Base-by-base conservation (phyloP, 1,140 invertebrate species). In the Papilio dardanus region DNA sequence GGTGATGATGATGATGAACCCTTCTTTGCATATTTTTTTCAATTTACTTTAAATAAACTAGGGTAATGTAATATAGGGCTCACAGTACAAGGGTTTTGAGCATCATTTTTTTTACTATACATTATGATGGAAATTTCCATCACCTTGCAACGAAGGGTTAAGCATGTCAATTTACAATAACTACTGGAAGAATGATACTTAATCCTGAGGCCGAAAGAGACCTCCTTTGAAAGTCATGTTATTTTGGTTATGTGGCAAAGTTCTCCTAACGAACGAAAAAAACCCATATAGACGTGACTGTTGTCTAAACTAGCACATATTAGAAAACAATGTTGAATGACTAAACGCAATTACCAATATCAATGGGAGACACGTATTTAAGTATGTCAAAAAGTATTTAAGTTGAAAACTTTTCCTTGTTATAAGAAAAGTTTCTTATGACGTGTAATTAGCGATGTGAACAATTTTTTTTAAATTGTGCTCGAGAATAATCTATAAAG, bases 381-480 rank as follows among this genome's bases (percentile, higher is more conserved):
- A 2, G 0, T 14, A 37, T 24, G 54, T 62, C 12, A 30, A 28
- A 62, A 28, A 58, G 24, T 58, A 58, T 58, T 58, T 58, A 62
- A 62, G 24, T 62, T 10, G 3, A 62, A 62, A 62, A 62, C 54
- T 62, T 62, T 62, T 24, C 50, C 10, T 1, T 58, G 24, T 62
- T 28, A 62, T 5, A 62, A 30, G 54, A 62, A 62, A 62, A 62
- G 21, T 62, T 62, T 62, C 21, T 28, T 58, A n/a, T 14, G 24
- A 58, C 54, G 54, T 58, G n/a, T 50, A 62, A 24, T 62, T 28
- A 62, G 12, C 54, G 16, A 28, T 28, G 24, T 28, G 12, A 14
- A 6, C 3, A 16, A 30, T 1, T 3, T 19, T 21, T 42, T n/a
- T n/a, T 0, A 50, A 19, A 50, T 50, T 19, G 7, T 50, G 0